Base-by-base conservation (phyloP, 2,888 invertebrate species). In the Eupithecia pulchellata region DNA sequence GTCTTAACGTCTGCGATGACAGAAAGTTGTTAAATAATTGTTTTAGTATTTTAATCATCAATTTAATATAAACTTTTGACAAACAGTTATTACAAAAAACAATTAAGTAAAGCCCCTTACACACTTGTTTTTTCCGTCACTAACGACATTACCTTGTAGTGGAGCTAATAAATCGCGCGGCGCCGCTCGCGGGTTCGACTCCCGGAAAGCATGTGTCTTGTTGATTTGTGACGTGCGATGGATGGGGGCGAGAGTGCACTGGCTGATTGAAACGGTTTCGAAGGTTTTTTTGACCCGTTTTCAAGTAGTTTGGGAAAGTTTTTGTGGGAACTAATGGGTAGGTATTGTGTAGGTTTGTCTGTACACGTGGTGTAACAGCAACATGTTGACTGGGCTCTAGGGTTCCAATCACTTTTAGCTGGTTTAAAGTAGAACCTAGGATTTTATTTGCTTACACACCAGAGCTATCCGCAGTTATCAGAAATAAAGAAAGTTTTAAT, bases 191-290 rank as follows among this genome's bases (percentile, higher is more conserved):
- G 83, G 85, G 86, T 89, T 89, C 85, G 87, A 83, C 80, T 81
- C 87, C 86, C 84, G 92, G 93, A 92, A 92, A 86, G 83, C 91
- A 90, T 93, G 89, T 85, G 90, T 92, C 92, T 91, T 88, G 86
- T 83, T 92, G 92, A 92, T 93, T 92, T 92, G 93, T 91, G 92
- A 90, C 86, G 88, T 86, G 85, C 73, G 81, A 81, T 86, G 86
- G 91, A 91, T 88, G 88, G 90, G 88, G 88, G 82, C 52, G 52
- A 52, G 52, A 52, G 52, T 52, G 52, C 52, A 52, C 52, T 29
- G 69, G 71, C 57, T 76, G 74, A 73, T 69, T 76, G 73, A 69
- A 67, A 69, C 66, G 62, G 69, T 66, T 73, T 66, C 68, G 52
- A 69, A 61, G 30, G 58, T 62, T 39, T 64, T 64, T 52, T 65